Base-by-base conservation (phyloP, 2,797 vertebrate species). In the Protonibea diacanthus region DNA sequence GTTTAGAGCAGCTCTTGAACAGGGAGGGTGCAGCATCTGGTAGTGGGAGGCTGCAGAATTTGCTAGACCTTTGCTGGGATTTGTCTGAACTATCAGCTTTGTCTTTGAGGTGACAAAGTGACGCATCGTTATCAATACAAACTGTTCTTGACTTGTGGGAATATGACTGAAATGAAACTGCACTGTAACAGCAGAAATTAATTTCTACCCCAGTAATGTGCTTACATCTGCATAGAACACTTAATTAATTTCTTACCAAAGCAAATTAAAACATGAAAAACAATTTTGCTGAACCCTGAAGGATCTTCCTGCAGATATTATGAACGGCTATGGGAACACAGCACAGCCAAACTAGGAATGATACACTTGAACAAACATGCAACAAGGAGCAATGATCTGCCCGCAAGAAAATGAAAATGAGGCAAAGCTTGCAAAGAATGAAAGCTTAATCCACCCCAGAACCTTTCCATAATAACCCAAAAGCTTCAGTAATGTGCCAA, bases 1-100 rank as follows among this genome's bases (percentile, higher is more conserved):
- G 83, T 93, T 92, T 89, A 92, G 64, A 94, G 84, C 81, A 65
- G 91, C 81, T 71, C 67, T 71, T 65, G 17, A 74, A 84, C 56
- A 49, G 29, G 76, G 59, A 68, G 51, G 8, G 47, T 27, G 27
- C 57, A 71, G 74, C 74, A 29, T 56, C 63, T 70, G 48, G 59
- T n/a, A 17, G 55, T 3, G 29, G 66, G 57, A 65, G 57, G 60
- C 56, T 47, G 70, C 40, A 78, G 51, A 38, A 47, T 58, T 18
- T 76, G 21, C 58, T 20, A n/a, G 53, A 61, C 3, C 33, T 45
- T 44, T 48, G 21, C 23, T 23, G 47, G 58, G 6, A 68, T 17
- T 64, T 52, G n/a, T 59, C 51, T 70, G 71, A 74, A 61, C 18
- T 53, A 61, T 61, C 60, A 63, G 62, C 33, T 76, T 70, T 38